A percentile compares a stretch with the other conserved stretches of the same genome.
phyloP scores from a whole-genome alignment of 2,888 invertebrate species.

The Taphrorychus bicolor region DNA sequence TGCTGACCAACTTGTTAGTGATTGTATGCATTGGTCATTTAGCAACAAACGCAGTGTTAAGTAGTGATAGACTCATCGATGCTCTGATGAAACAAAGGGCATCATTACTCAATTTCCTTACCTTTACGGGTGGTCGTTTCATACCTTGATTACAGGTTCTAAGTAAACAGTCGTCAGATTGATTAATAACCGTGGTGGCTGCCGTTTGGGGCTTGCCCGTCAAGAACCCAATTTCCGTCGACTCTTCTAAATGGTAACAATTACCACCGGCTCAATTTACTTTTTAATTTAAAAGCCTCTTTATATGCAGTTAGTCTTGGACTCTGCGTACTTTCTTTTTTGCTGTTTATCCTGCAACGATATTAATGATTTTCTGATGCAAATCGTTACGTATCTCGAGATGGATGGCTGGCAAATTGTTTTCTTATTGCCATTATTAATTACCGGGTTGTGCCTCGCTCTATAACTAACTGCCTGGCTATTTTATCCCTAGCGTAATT shows the following conservation, averaged over 20 bases:
- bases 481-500: background rate
- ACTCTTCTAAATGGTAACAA: conserved; percentile 23
- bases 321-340: conserved; percentile 6
- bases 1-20: too few species aligned
- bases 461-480: background rate
- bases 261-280: conserved; percentile 30
- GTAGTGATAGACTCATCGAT: too few species aligned
- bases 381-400: conserved; percentile 11
- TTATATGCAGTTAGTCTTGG: conserved; percentile 22
- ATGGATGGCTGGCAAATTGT: conserved; percentile 7
- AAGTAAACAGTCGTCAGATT: conserved; percentile 54
- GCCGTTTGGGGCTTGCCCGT: conserved; percentile 45
- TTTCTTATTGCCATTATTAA: conserved; percentile 11
- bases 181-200: conserved; percentile 52
- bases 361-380: conserved; percentile 29
- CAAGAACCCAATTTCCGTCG: conserved; percentile 25
- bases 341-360: conserved; percentile 12
- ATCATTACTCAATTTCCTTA: too few species aligned
- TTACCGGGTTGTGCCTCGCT: background rate
- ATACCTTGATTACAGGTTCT: conserved; percentile 44
- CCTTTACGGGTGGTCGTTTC: conserved; percentile 6
- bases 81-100: too few species aligned
- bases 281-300: conserved; percentile 35
- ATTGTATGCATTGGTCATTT: too few species aligned
- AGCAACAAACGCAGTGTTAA: too few species aligned